Percentiles rank a stretch among this genome's conserved stretches.
phyloP scores from a whole-genome alignment of 2,888 invertebrate species.

The Heliconius aoede region DNA sequence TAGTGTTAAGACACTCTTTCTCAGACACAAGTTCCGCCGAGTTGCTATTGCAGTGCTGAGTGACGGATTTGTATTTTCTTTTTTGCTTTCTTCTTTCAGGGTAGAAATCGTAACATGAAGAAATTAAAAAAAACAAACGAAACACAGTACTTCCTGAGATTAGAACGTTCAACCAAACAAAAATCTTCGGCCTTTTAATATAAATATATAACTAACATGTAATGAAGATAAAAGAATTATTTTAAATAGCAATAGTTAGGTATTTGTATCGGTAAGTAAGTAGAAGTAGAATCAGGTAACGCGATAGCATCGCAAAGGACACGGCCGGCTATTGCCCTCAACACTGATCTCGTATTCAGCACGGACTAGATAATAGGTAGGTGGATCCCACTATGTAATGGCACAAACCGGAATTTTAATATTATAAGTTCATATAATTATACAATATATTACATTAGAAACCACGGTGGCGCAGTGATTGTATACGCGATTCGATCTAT shows the following conservation, averaged over 20 bases:
- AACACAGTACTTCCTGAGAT: too few species aligned
- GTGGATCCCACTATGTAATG: not conserved
- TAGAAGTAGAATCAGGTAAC: constrained; percentile 32
- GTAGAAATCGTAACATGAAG: too few species aligned
- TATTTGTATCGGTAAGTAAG: constrained; percentile 9
- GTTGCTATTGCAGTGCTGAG: too few species aligned
- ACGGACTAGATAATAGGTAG: constrained; percentile 17
- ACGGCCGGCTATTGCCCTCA: constrained; percentile 44
- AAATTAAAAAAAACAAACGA: too few species aligned
- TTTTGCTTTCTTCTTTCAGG: too few species aligned
- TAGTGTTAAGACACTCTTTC: too few species aligned
- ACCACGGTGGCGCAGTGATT: too few species aligned
- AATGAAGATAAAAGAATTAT: not conserved
- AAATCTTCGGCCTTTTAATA: too few species aligned
- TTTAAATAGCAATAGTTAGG: not conserved
- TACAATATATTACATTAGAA: not conserved
- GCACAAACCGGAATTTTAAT: constrained; percentile 11
- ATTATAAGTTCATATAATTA: constrained; percentile 6
- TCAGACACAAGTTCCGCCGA: too few species aligned
- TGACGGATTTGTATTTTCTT: too few species aligned
- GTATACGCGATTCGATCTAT: not conserved
- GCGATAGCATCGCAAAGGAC: constrained; percentile 36
- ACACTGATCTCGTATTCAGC: constrained; percentile 35
- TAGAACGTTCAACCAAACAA: too few species aligned
- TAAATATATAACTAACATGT: not conserved